Conservation (phyloP, 2,113 vertebrate genomes). For the Oryctolagus cuniculus region mOryCun1.1 NC_091451.1:38550501-38551000, state of each 20-base stretch:
- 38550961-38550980: neutral
- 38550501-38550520: slow-evolving; percentile 13
- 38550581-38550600: slow-evolving; percentile 1
- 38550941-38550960: neutral
- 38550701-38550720: slow-evolving; percentile 15
- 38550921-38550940: neutral
- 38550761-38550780: slow-evolving; percentile 35
- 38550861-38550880: neutral
- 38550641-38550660: slow-evolving; percentile 1
- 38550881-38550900: neutral
- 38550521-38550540: neutral
- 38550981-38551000: neutral
- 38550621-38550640: neutral
- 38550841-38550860: neutral
- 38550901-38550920: neutral
- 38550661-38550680: neutral
- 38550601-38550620: neutral
- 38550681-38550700: neutral
- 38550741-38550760: neutral
- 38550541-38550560: neutral
- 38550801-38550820: neutral
- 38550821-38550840: neutral
- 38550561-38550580: neutral
- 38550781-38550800: neutral
- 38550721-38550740: neutral